Evolutionary conservation across 2,888 invertebrate genomes (phyloP), one percentile per base, ranked within the genome.

Genomic region (Drosophila affinis): DNA sequence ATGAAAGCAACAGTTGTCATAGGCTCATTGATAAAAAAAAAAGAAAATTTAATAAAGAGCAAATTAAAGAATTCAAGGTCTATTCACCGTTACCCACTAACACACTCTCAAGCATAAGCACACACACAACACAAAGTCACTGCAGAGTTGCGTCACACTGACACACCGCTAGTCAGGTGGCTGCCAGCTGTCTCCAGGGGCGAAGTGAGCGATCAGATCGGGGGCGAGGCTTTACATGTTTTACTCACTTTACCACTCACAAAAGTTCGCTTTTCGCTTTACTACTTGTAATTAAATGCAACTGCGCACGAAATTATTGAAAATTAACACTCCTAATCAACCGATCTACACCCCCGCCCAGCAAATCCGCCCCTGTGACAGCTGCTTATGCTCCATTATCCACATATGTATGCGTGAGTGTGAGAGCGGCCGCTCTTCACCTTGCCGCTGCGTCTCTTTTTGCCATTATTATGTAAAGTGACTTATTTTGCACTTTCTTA

Each of bases 381-480:
- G 18, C 3, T 27, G 47, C 12, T 12, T 12, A 34, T n/a, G 39
- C 14, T 39, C 39, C n/a, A 39, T n/a, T 39, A 14, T 14, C 14
- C 14, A 14, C 39, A 39, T 39, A 6, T 39, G 39, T 39, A 39
- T 39, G 39, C 39, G 52, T 44, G 67, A 62, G 55, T 3, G 49
- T n/a, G 46, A 59, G 44, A 48, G 32, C 17, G 48, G 9, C 12
- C 48, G 10, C 72, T 76, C 46, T 57, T 55, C 63, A 73, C 72
- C 68, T 79, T 78, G 67, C 47, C 39, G n/a, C 51, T 71, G 49
- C 47, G 56, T 51, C 64, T 65, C 57, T 67, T 54, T 68, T 77
- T 87, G 79, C 79, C 87, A 89, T 90, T 90, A 90, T 90, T 90
- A 90, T 90, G 84, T 90, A 90, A 89, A 85, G 79, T 56, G 57